Conservation (phyloP, 2,888 invertebrate genomes). For the Caradrina kadenii region DNA sequence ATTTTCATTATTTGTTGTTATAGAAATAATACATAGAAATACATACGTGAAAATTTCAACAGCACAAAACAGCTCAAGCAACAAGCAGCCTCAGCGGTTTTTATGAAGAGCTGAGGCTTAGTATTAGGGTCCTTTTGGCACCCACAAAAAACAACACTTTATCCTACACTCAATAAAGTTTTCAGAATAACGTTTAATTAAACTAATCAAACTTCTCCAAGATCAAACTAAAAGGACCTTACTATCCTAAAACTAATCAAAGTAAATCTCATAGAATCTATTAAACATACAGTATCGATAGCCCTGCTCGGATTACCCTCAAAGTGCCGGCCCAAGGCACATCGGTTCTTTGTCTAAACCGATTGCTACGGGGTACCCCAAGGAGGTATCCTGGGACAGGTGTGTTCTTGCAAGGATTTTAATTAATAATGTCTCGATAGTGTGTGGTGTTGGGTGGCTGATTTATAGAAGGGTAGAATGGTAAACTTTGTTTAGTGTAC, state of each 20-base stretch:
- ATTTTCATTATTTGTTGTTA: no score
- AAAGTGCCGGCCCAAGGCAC: constrained; percentile 82
- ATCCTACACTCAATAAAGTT: background rate
- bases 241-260: constrained; percentile 63
- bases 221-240: constrained; percentile 37
- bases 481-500: constrained; percentile 56
- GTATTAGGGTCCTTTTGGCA: no score
- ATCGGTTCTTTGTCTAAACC: constrained; percentile 80
- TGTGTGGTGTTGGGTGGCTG: constrained; percentile 77
- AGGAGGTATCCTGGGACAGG: constrained; percentile 81
- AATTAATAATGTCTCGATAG: constrained; percentile 89
- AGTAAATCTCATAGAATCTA: constrained; percentile 65
- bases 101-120: no score
- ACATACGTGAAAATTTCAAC: no score
- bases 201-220: constrained; percentile 20
- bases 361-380: constrained; percentile 68
- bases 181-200: constrained; percentile 28
- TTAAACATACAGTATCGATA: constrained; percentile 82
- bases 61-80: no score
- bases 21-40: no score
- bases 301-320: constrained; percentile 82
- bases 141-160: background rate
- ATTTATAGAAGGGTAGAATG: constrained; percentile 59
- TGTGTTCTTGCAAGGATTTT: constrained; percentile 84
- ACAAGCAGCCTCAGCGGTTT: no score